Conservation (phyloP, 2,888 invertebrate species). For the Neria commutata region DNA sequence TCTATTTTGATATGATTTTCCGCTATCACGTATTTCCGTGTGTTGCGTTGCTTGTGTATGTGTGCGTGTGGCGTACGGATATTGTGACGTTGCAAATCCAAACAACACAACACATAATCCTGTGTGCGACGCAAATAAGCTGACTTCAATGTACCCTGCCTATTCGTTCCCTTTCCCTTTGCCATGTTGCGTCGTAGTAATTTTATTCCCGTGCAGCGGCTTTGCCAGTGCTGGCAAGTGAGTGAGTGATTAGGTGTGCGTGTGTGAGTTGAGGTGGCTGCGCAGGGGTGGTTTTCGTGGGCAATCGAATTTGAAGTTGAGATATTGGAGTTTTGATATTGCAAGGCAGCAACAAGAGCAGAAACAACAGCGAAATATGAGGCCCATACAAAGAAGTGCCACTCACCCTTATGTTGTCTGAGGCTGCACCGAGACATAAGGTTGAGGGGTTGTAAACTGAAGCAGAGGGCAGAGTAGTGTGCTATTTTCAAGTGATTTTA, state of each 20-base stretch:
- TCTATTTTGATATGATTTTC: conserved; percentile 19
- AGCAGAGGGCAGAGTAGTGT: background rate
- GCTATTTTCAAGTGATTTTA: conserved; percentile 16
- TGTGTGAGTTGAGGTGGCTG: background rate
- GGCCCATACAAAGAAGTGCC: background rate
- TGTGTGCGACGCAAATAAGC: conserved; percentile 27
- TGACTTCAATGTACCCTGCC: conserved; percentile 16
- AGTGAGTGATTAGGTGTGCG: too few species aligned
- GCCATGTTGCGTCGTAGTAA: conserved; percentile 16
- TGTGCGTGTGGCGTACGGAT: too few species aligned
- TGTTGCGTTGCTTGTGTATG: background rate
- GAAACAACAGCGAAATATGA: background rate
- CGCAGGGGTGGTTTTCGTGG: conserved; percentile 7
- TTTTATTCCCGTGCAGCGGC: background rate
- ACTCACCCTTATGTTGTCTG: conserved; percentile 29
- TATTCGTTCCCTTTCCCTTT: background rate
- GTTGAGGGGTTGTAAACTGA: background rate
- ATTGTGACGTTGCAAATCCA: conserved; percentile 5
- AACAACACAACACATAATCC: conserved; percentile 7
- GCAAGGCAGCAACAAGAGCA: background rate
- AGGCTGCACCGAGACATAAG: conserved; percentile 9
- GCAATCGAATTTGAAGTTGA: background rate
- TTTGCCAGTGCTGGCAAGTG: background rate
- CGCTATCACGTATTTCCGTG: conserved; percentile 13
- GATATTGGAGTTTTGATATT: background rate